A percentile compares a stretch with the other conserved stretches of the same genome.
Conservation (phyloP, 2,113 vertebrate species). For the Myiagra hebetior region DNA sequence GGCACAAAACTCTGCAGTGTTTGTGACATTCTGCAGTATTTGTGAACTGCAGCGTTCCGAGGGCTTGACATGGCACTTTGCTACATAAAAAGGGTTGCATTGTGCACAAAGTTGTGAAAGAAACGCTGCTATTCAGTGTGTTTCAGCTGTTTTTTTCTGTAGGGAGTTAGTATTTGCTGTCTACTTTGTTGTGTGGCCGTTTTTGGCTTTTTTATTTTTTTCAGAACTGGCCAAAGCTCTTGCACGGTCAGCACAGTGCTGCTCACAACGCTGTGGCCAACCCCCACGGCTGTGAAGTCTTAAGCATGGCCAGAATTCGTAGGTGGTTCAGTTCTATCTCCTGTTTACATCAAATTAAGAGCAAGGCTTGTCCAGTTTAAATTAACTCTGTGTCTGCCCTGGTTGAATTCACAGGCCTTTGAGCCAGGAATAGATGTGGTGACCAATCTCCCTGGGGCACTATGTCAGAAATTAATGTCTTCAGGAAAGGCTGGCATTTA, state of each 20-base stretch:
- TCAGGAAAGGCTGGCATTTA: neutral
- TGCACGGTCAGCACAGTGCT: neutral
- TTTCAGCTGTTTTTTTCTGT: neutral
- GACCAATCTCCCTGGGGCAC: neutral
- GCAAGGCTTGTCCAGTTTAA: neutral
- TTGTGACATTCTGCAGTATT: constrained; percentile 24
- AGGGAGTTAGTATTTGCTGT: neutral
- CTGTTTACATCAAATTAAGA: neutral
- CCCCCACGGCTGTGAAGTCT: neutral
- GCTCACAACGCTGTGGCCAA: neutral
- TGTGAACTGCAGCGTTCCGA: neutral
- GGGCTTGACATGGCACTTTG: constrained; percentile 19
- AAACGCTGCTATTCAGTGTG: neutral
- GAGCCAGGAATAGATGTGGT: neutral
- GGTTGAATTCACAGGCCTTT: fast-evolving
- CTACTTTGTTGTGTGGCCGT: neutral
- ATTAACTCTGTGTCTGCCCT: neutral
- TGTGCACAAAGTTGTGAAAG: constrained; percentile 30
- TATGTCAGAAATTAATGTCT: neutral
- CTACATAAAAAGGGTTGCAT: neutral
- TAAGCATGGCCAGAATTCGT: neutral
- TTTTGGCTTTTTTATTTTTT: neutral
- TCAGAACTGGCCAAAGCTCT: neutral
- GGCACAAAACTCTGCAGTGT: constrained; percentile 23
- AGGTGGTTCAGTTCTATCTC: neutral